Evolutionary conservation across 2,113 vertebrate genomes (phyloP).

Genomic region (Neodontobutis hainanensis): DNA sequence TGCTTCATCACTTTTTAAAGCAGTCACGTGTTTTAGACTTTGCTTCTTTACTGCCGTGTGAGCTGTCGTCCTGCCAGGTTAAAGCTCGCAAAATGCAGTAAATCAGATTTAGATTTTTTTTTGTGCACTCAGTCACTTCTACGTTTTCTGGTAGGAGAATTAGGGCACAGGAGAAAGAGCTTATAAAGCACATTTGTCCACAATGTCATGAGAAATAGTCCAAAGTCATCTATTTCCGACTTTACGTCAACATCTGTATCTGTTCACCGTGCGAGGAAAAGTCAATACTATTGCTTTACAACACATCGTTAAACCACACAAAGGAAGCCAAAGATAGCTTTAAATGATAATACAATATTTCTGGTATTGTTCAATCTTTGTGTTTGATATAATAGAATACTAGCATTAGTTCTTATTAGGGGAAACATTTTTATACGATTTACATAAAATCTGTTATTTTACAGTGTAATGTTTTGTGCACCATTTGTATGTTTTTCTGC

Average conservation of each 20-base stretch:
- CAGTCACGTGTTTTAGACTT: slow-evolving; percentile 16
- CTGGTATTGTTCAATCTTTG: no score
- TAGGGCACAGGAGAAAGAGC: not conserved
- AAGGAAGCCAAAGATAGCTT: not conserved
- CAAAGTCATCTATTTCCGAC: not conserved
- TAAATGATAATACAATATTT: not conserved
- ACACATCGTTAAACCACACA: not conserved
- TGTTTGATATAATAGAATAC: no score
- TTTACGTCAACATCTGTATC: not conserved
- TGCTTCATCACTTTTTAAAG: not conserved
- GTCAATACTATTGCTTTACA: not conserved
- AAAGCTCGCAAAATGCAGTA: not conserved
- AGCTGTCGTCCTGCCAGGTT: slow-evolving; percentile 22
- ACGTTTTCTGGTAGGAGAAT: not conserved
- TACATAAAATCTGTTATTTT: no score
- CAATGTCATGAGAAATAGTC: not conserved
- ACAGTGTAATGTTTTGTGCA: no score
- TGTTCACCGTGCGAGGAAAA: not conserved
- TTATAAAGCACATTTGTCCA: not conserved
- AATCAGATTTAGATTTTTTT: slow-evolving; percentile 9
- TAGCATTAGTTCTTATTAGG: no score
- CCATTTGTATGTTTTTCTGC: no score
- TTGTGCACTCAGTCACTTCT: not conserved
- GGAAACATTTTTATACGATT: no score
- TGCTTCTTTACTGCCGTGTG: slow-evolving; percentile 1